phyloP scores from a whole-genome alignment of 2,113 vertebrate species.

The Columba janthina region DNA sequence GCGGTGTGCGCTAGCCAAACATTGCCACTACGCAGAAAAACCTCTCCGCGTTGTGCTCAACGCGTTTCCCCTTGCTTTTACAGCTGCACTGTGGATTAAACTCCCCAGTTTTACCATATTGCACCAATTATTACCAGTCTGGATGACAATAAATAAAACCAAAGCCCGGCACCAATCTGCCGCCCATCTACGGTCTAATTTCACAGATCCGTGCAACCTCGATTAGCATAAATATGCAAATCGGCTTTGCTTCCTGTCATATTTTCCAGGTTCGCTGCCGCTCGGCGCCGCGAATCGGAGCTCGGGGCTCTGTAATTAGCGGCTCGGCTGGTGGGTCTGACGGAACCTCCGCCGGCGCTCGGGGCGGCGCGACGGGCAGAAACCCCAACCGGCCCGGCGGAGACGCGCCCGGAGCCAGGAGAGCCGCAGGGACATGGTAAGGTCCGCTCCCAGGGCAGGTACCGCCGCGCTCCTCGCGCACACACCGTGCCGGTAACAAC shows the following conservation, averaged over 20 bases:
- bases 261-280: neutral
- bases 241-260: neutral
- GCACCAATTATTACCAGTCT: neutral
- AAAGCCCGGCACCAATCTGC: neutral
- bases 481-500: accelerated
- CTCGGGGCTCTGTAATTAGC: neutral
- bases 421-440: neutral
- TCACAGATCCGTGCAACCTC: neutral
- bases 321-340: neutral
- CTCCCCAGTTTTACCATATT: neutral
- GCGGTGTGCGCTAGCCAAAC: neutral
- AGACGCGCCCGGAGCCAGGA: neutral
- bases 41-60: neutral
- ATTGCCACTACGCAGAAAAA: neutral
- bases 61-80: neutral
- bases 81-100: neutral
- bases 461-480: accelerated
- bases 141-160: neutral
- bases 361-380: neutral
- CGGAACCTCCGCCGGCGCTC: neutral
- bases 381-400: neutral
- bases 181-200: neutral
- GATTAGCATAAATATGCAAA: neutral
- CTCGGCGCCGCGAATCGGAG: neutral
- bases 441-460: neutral